Conservation (phyloP, 2,888 invertebrate genomes). For the Ecdyonurus torrentis region DNA sequence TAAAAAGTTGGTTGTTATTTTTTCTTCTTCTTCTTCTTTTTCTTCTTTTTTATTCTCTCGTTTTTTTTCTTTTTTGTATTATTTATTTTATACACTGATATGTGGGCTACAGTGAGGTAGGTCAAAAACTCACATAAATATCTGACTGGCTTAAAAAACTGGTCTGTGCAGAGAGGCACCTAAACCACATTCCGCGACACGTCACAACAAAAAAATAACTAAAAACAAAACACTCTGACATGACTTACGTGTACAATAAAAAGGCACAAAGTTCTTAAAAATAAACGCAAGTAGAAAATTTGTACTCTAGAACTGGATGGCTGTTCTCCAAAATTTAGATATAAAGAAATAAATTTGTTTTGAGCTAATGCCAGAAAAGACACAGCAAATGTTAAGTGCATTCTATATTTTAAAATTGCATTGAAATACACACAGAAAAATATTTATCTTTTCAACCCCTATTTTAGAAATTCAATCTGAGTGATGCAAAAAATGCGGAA, state of each 20-base stretch:
- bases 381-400: too few species aligned
- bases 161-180: background rate
- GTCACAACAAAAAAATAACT: background rate
- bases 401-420: too few species aligned
- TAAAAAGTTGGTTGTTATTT: background rate
- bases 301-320: too few species aligned
- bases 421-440: too few species aligned
- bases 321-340: too few species aligned
- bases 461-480: too few species aligned
- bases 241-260: background rate
- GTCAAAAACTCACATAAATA: background rate
- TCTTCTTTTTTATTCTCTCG: background rate
- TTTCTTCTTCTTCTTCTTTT: background rate
- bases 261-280: too few species aligned
- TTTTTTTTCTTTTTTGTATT: background rate
- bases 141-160: background rate
- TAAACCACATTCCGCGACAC: background rate
- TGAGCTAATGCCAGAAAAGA: too few species aligned
- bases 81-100: background rate
- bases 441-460: too few species aligned
- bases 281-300: too few species aligned
- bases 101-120: background rate
- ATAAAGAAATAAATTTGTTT: too few species aligned
- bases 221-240: background rate
- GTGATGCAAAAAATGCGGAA: too few species aligned